Base-by-base conservation (phyloP, 2,888 invertebrate genomes). In the Epiblema foenella region DNA sequence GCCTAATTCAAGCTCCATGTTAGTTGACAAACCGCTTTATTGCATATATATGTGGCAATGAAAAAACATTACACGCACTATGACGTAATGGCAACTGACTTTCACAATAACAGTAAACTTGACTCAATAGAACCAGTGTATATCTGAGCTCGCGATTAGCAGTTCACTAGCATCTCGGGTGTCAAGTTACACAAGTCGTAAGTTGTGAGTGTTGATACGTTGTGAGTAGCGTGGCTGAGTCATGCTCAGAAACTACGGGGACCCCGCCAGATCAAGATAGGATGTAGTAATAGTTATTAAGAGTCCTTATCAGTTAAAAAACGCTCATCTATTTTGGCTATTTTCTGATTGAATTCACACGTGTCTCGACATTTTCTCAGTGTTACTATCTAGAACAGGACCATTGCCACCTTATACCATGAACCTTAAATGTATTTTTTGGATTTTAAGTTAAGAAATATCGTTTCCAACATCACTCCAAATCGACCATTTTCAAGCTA, bases 81-180 rank as follows among this genome's bases (percentile, higher is more conserved):
- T 81, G 80, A 79, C 80, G 80, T 75, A 76, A 79, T 24, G 17
- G 8, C 12, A 12, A 4, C 46, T n/a, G n/a, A n/a, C n/a, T n/a
- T n/a, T 46, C n/a, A 46, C 8, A 46, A 46, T n/a, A 0, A n/a
- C 46, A 7, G 1, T n/a, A 12, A 7, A n/a, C n/a, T n/a, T n/a
- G 46, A 5, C n/a, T 46, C 46, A 46, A 4, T 2, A 5, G 0
- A 46, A 46, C 46, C 46, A 46, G n/a, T n/a, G 8, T 46, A 46
- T n/a, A 12, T n/a, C n/a, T n/a, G 7, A 46, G 7, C 46, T n/a
- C 4, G 1, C 46, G 46, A 46, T 46, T n/a, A 15, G n/a, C 46
- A 46, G n/a, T 46, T 8, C 5, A 46, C 46, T 12, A 46, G 7
- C n/a, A 8, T 46, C 42, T 24, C 24, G 12, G n/a, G n/a, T 15